phyloP scores from a whole-genome alignment of 1,140 invertebrate genomes.

The Brachionus rotundiformis region DNA sequence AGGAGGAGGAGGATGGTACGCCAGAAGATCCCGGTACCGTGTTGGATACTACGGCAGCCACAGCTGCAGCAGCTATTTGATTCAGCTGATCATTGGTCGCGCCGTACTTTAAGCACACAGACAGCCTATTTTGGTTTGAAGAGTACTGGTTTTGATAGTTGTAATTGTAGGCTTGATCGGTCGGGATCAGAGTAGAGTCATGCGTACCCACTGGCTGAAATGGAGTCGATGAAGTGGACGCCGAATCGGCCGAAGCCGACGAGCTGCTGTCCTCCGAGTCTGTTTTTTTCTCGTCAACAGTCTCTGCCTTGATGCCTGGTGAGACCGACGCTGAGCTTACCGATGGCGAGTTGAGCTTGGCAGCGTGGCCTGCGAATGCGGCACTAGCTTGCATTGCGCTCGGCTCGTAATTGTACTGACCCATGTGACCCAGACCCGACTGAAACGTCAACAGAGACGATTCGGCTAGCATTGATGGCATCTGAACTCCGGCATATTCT shows the following conservation, averaged over 20 bases:
- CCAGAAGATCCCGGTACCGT: neutral
- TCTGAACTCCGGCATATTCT: neutral
- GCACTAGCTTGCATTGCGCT: neutral
- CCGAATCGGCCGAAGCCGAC: neutral
- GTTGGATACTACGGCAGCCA: slow-evolving; percentile 34
- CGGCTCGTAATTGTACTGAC: neutral
- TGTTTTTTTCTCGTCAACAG: neutral
- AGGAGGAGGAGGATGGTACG: slow-evolving; percentile 25
- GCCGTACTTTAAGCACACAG: slow-evolving; percentile 35
- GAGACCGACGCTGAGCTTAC: slow-evolving; percentile 12
- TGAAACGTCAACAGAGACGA: slow-evolving; percentile 25
- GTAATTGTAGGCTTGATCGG: neutral
- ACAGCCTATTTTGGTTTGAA: neutral
- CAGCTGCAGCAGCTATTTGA: slow-evolving; percentile 46
- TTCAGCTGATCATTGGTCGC: slow-evolving; percentile 8
- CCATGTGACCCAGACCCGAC: neutral
- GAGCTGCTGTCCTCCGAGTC: slow-evolving; percentile 10
- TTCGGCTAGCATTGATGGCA: neutral
- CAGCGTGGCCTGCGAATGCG: neutral
- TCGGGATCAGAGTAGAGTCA: neutral
- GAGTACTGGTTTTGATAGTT: slow-evolving; percentile 26
- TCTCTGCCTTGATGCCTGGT: neutral
- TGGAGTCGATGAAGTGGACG: neutral
- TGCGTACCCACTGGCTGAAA: neutral
- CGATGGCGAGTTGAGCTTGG: slow-evolving; percentile 29